Conservation (phyloP, 2,113 vertebrate genomes). For the Varanus komodoensis region DNA sequence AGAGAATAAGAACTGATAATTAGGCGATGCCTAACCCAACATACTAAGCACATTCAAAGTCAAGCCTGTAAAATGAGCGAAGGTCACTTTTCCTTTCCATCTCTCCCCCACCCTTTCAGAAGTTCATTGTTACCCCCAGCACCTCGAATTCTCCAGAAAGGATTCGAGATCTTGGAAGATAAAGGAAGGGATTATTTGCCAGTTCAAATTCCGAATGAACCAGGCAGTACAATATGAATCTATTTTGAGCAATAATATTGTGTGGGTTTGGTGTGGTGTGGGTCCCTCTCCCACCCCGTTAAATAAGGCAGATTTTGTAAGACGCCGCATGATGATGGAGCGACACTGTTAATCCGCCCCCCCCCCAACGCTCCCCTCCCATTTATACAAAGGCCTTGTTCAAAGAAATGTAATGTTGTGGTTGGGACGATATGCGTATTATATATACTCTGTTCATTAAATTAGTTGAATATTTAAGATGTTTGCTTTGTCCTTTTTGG, state of each 20-base stretch:
- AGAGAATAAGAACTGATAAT: not conserved
- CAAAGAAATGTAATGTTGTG: not conserved
- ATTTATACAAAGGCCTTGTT: conserved; percentile 44
- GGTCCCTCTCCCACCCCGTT: not conserved
- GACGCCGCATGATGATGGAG: not conserved
- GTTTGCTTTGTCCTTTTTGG: not conserved
- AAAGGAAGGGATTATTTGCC: conserved; percentile 26
- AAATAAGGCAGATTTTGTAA: conserved; percentile 1
- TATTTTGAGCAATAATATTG: conserved; percentile 21
- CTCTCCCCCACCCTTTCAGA: conserved; percentile 30
- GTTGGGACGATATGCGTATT: not conserved
- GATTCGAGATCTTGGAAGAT: conserved; percentile 21
- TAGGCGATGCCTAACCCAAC: not conserved
- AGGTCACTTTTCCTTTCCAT: conserved; percentile 38
- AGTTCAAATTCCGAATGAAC: not conserved
- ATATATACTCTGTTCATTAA: conserved; percentile 1
- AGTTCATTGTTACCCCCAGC: conserved; percentile 71
- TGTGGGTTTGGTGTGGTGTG: not conserved
- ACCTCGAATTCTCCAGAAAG: conserved; percentile 56
- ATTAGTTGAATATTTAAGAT: not conserved
- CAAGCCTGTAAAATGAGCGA: conserved; percentile 27
- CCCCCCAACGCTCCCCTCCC: not conserved
- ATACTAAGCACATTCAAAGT: conserved; percentile 29
- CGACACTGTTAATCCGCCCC: not conserved
- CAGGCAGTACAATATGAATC: not conserved